Evolutionary conservation across 2,888 invertebrate genomes (phyloP).

Genomic region (Abscondita cerata): DNA sequence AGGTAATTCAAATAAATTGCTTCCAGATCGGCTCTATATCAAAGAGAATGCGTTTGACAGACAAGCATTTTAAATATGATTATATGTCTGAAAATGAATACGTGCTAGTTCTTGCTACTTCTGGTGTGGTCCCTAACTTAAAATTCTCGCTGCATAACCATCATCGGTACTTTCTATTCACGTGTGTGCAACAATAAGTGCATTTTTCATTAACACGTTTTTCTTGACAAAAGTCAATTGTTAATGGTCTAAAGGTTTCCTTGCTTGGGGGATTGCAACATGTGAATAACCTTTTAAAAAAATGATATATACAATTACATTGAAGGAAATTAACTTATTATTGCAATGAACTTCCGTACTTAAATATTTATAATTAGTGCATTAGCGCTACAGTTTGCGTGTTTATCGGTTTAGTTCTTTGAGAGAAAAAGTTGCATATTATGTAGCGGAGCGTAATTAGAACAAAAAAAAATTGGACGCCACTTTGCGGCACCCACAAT

Average conservation of each 20-base stretch:
- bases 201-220: background rate
- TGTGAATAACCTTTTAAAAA: constrained; percentile 23
- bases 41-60: constrained; percentile 14
- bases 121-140: constrained; percentile 25
- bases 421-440: too few species aligned
- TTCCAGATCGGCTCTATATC: constrained; percentile 11
- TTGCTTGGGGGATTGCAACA: constrained; percentile 10
- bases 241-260: constrained; percentile 24
- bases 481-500: constrained; percentile 1
- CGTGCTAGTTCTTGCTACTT: constrained; percentile 18
- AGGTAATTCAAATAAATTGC: constrained; percentile 24
- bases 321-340: background rate
- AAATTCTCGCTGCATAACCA: constrained; percentile 16
- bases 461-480: constrained; percentile 7
- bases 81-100: constrained; percentile 26
- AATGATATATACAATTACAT: constrained; percentile 1
- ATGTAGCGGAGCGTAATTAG: too few species aligned
- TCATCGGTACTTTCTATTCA: background rate
- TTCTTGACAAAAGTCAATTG: constrained; percentile 9
- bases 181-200: background rate
- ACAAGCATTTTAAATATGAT: constrained; percentile 22
- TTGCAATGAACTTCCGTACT: constrained; percentile 3
- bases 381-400: constrained; percentile 4
- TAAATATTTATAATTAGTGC: constrained; percentile 1
- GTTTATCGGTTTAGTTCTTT: background rate